Conservation (phyloP, 2,113 vertebrate genomes). For the Amia ocellicauda region DNA sequence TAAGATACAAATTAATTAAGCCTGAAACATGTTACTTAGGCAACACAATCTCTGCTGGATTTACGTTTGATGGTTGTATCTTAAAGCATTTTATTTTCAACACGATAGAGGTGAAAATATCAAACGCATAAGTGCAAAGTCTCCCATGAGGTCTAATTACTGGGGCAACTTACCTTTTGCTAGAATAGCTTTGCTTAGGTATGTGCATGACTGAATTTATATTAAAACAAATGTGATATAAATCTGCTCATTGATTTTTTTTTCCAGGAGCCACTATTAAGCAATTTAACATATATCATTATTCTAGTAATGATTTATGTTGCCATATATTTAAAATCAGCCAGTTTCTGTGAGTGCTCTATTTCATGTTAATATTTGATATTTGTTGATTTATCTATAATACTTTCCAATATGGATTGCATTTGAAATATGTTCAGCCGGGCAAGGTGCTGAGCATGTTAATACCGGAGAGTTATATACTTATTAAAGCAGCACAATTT, state of each 20-base stretch:
- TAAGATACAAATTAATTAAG: too few species aligned
- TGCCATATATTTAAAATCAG: constrained; percentile 9
- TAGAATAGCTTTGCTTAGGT: neutral
- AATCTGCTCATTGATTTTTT: neutral
- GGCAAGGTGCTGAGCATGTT: neutral
- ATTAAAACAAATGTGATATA: constrained; percentile 13
- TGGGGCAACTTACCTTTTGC: neutral
- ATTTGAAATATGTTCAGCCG: neutral
- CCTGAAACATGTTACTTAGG: too few species aligned
- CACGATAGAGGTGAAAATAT: constrained; percentile 21
- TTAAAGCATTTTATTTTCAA: neutral
- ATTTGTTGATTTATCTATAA: neutral
- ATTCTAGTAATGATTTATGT: constrained; percentile 9
- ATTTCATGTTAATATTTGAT: neutral
- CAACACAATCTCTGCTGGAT: neutral
- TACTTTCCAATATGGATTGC: neutral
- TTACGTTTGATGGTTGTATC: neutral
- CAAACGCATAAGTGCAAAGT: constrained; percentile 18
- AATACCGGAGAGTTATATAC: neutral
- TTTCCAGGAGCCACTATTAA: constrained; percentile 1
- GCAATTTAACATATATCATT: constrained; percentile 20
- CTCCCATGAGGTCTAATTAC: constrained; percentile 24
- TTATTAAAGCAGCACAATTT: constrained; percentile 6
- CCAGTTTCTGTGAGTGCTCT: neutral
- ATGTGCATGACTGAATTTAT: neutral